Percentiles rank a stretch among this genome's conserved stretches.
Evolutionary conservation across 2,888 invertebrate genomes (phyloP).

Genomic region (Luffia ferchaultella): DNA sequence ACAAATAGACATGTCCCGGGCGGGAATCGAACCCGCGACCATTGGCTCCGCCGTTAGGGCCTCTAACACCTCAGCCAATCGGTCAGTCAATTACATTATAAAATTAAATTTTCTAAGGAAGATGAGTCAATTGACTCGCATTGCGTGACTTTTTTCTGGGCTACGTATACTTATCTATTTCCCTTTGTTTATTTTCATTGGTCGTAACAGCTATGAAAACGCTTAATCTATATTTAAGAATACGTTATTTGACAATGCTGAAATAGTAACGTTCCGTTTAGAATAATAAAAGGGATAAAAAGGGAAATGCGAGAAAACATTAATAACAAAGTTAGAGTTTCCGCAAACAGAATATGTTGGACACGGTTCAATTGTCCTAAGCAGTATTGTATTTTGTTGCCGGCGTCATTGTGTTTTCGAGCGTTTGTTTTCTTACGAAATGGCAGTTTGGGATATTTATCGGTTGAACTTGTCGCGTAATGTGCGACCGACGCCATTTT

Average conservation of each 20-base stretch:
- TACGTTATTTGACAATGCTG: neutral
- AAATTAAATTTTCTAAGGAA: too few species aligned
- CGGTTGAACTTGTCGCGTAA: constrained; percentile 57
- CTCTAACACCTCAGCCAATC: too few species aligned
- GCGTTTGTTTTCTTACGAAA: constrained; percentile 59
- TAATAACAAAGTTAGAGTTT: constrained; percentile 29
- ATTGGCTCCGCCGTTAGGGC: too few species aligned
- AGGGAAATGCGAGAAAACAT: constrained; percentile 32
- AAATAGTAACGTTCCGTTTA: neutral
- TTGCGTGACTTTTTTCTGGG: too few species aligned
- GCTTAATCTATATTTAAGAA: neutral
- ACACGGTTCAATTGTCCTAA: constrained; percentile 47
- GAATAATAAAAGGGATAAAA: neutral
- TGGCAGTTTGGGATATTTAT: constrained; percentile 63
- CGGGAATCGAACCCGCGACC: too few species aligned
- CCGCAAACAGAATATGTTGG: constrained; percentile 56
- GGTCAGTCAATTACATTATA: too few species aligned
- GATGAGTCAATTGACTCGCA: too few species aligned
- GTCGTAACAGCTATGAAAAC: neutral
- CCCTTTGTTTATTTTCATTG: too few species aligned
- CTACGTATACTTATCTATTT: too few species aligned
- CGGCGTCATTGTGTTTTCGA: constrained; percentile 57
- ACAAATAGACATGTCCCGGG: too few species aligned
- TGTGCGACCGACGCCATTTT: neutral
- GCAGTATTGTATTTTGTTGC: constrained; percentile 51